phyloP scores from a whole-genome alignment of 2,888 invertebrate genomes.

The Sylvicola fuscatus region DNA sequence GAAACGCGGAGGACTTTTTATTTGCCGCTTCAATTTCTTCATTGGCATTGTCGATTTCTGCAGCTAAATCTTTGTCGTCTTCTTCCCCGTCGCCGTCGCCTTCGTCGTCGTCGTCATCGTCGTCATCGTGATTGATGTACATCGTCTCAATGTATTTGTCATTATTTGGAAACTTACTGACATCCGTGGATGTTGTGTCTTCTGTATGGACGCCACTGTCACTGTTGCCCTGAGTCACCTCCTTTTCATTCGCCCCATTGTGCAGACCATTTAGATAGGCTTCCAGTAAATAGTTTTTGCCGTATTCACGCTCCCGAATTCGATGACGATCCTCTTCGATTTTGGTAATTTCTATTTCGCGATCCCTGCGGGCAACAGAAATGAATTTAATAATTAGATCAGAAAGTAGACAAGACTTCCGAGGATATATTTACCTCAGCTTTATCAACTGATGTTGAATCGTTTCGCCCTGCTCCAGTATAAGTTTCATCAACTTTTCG shows the following conservation, averaged over 20 bases:
- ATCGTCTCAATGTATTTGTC: constrained; percentile 9
- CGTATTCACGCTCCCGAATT: constrained; percentile 48
- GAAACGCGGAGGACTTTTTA: too few species aligned
- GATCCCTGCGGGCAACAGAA: constrained; percentile 29
- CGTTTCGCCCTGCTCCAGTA: constrained; percentile 36
- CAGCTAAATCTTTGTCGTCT: background rate
- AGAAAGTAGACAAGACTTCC: background rate
- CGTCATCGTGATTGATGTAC: too few species aligned
- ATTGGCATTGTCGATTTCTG: background rate
- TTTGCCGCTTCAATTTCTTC: background rate
- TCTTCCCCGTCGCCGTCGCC: background rate
- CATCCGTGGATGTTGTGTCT: constrained; percentile 26
- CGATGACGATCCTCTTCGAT: constrained; percentile 60
- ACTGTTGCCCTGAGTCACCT: constrained; percentile 30
- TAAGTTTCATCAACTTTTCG: constrained; percentile 31
- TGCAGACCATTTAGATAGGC: constrained; percentile 44
- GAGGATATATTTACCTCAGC: constrained; percentile 14
- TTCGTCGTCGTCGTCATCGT: constrained; percentile 4
- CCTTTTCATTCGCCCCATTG: constrained; percentile 29
- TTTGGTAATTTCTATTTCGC: constrained; percentile 57
- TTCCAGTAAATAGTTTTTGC: constrained; percentile 59
- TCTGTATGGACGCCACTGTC: constrained; percentile 49
- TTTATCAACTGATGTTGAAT: constrained; percentile 27
- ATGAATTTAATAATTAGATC: background rate
- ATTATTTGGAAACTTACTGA: constrained; percentile 12